Percentiles rank a stretch among this genome's conserved stretches.
Conservation (phyloP, 1,140 invertebrate genomes). For the Papilio aristodemus region DNA sequence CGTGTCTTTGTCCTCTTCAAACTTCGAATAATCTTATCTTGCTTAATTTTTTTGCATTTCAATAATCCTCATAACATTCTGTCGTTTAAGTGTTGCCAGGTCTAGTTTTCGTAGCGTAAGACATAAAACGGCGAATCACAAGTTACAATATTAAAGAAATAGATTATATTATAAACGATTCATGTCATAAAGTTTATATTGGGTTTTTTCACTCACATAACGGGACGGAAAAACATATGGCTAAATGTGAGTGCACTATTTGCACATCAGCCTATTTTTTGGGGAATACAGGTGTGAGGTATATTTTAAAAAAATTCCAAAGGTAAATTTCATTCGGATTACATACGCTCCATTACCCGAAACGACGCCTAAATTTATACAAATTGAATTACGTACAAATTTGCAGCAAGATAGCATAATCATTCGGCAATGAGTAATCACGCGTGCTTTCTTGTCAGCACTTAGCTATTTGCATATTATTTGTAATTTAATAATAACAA, state of each 20-base stretch:
- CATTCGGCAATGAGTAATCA: neutral
- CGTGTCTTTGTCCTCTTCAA: constrained; percentile 20
- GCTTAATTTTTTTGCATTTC: neutral
- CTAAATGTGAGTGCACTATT: no score
- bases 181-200: no score
- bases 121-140: neutral
- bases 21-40: neutral
- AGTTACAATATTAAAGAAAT: neutral
- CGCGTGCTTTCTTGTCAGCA: neutral
- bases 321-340: neutral
- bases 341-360: neutral
- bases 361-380: neutral
- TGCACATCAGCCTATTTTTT: no score
- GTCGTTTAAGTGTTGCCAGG: no score
- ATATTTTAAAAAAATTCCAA: neutral
- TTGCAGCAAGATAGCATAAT: neutral
- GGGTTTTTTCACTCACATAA: no score
- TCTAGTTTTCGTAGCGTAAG: no score
- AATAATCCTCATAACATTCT: no score
- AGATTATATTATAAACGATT: no score
- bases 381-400: neutral
- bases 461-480: no score
- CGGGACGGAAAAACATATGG: no score
- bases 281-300: no score
- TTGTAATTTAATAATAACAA: no score